Percentiles rank a stretch among this genome's conserved stretches.
Evolutionary conservation across 2,113 vertebrate genomes (phyloP).

Genomic region (Riparia riparia): DNA sequence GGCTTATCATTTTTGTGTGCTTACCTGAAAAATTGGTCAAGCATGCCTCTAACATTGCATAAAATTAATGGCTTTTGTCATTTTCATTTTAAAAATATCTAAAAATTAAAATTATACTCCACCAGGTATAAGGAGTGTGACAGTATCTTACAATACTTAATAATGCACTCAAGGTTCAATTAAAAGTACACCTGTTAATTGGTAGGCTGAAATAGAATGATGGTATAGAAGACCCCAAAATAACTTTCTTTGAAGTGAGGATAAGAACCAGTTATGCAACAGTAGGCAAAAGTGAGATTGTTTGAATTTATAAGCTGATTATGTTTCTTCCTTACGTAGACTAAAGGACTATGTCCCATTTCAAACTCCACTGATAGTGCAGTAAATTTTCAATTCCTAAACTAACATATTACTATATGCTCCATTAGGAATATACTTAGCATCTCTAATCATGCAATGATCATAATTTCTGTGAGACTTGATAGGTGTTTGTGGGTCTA

Average conservation of each 20-base stretch:
- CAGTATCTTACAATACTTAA: slow-evolving; percentile 14
- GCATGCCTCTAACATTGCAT: not conserved
- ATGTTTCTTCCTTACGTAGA: not conserved
- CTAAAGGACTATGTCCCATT: not conserved
- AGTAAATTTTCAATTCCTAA: not conserved
- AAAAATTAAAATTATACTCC: slow-evolving; percentile 14
- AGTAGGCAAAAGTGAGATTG: not conserved
- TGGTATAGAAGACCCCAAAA: not conserved
- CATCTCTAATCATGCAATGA: not conserved
- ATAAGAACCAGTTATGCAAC: not conserved
- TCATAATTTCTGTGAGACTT: not conserved
- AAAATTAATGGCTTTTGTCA: not conserved
- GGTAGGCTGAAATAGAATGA: not conserved
- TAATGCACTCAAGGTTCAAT: not conserved
- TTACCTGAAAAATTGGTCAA: slow-evolving; percentile 21
- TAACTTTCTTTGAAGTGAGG: not conserved
- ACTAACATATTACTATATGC: not conserved
- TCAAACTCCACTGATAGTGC: not conserved
- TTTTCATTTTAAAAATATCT: not conserved
- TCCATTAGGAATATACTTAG: not conserved
- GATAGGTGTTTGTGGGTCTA: not conserved
- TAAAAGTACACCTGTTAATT: not conserved
- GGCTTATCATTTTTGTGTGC: not conserved
- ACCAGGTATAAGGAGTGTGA: not conserved
- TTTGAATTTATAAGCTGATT: not conserved